Percentiles rank a stretch among this genome's conserved stretches.
These are phyloP conservation scores for Ectemnius cavifrons DNA, from an alignment of 2,888 invertebrate genomes.

Conservation along the genomic window DNA sequence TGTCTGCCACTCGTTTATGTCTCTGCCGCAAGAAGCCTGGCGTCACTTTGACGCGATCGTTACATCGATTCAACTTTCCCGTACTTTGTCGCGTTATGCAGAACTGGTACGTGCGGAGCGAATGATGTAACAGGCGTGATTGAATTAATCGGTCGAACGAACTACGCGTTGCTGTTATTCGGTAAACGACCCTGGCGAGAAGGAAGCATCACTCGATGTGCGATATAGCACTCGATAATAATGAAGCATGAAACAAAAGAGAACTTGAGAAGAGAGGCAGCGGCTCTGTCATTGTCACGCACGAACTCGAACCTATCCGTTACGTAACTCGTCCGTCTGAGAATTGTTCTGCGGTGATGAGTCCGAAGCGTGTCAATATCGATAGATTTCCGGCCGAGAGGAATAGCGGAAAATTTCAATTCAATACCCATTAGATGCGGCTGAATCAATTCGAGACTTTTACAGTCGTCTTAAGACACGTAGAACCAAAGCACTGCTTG, in stretches of 20 bases:
- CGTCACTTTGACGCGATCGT: no score
- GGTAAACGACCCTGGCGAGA: conserved; percentile 40
- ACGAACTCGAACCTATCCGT: conserved; percentile 15
- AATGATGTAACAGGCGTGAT: conserved; percentile 31
- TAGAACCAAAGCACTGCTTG: no score
- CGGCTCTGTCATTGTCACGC: conserved; percentile 42
- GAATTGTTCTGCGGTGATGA: no score
- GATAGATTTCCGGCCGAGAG: conserved; percentile 28
- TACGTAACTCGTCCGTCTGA: no score
- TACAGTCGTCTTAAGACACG: no score
- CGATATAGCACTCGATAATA: not conserved
- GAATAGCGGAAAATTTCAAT: conserved; percentile 21
- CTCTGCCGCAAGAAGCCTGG: no score
- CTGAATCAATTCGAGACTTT: no score
- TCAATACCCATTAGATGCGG: not conserved
- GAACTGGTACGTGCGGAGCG: conserved; percentile 30
- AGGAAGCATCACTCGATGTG: conserved; percentile 18
- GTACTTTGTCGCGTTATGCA: conserved; percentile 16
- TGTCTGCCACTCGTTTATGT: no score
- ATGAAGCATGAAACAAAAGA: conserved; percentile 17
- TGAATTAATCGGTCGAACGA: conserved; percentile 45
- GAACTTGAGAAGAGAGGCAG: conserved; percentile 9
- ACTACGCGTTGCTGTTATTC: conserved; percentile 43
- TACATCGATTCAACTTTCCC: not conserved
- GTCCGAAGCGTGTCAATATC: not conserved